Conservation (phyloP, 2,888 invertebrate genomes). For the Protodeltote pygarga region DNA sequence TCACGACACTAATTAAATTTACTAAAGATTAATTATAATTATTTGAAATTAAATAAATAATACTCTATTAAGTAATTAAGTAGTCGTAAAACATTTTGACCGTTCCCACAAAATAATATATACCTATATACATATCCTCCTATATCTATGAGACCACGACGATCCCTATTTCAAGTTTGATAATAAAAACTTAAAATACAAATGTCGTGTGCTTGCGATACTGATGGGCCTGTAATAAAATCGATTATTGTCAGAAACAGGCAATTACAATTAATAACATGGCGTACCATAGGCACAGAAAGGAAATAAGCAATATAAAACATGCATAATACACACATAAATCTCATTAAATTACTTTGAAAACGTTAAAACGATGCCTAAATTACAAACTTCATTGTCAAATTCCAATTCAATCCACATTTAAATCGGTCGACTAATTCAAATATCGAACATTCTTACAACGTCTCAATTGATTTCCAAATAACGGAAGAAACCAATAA, state of each 20-base stretch:
- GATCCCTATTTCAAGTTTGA: no score
- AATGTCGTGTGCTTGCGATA: no score
- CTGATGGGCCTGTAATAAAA: no score
- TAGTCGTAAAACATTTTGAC: no score
- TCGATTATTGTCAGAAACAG: slow-evolving; percentile 11
- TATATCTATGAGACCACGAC: no score
- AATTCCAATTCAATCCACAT: slow-evolving; percentile 32
- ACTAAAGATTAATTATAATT: no score
- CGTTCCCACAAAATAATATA: no score
- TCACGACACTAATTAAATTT: no score
- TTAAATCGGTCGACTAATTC: slow-evolving; percentile 33
- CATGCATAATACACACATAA: slow-evolving; percentile 27
- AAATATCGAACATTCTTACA: slow-evolving; percentile 36
- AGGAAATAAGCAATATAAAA: slow-evolving; percentile 32
- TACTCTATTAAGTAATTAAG: no score
- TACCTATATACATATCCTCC: no score
- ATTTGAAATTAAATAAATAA: no score
- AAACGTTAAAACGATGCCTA: slow-evolving; percentile 23
- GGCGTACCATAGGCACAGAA: slow-evolving; percentile 3
- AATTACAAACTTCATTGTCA: slow-evolving; percentile 29
- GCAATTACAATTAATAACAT: slow-evolving; percentile 22
- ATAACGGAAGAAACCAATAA: slow-evolving; percentile 49
- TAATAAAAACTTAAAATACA: no score
- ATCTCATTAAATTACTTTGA: slow-evolving; percentile 31
- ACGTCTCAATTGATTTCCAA: slow-evolving; percentile 48